Evolutionary conservation across 2,797 vertebrate species (phyloP).

Genomic region (Aldrovandia affinis): DNA sequence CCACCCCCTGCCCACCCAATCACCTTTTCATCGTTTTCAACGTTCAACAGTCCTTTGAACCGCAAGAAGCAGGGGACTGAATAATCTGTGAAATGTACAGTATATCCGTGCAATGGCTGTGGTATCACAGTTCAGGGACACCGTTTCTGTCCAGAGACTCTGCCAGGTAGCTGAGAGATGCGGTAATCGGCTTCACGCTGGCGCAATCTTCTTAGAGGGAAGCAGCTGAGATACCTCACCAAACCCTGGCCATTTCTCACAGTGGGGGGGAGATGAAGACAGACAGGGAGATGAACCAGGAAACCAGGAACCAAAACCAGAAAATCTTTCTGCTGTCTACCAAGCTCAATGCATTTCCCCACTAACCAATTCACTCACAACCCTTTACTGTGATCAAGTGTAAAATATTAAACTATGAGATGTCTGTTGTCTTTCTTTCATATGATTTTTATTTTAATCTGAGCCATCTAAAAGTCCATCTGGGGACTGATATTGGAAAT

Average conservation of each 20-base stretch:
- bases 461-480: not conserved
- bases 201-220: conserved; percentile 46
- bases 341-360: not conserved
- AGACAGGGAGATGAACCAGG: not conserved
- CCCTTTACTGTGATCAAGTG: not conserved
- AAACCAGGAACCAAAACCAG: too few relatives aligned
- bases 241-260: conserved; percentile 42
- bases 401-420: not conserved
- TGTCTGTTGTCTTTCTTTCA: not conserved
- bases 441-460: not conserved
- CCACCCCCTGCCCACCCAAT: not conserved
- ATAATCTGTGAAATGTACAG: not conserved
- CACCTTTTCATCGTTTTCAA: not conserved
- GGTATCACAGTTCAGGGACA: not conserved
- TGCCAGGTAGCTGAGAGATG: conserved; percentile 27
- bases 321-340: too few relatives aligned
- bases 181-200: conserved; percentile 54
- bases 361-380: not conserved
- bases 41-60: not conserved
- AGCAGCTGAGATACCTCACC: conserved; percentile 27
- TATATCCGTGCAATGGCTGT: conserved; percentile 15
- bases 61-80: not conserved
- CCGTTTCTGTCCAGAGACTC: conserved; percentile 10
- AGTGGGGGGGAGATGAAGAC: conserved; percentile 25
- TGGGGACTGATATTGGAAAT: not conserved